Evolutionary conservation across 2,888 invertebrate genomes (phyloP), one percentile per base, ranked within the genome.

Genomic region (Omphaloscelis lunosa): DNA sequence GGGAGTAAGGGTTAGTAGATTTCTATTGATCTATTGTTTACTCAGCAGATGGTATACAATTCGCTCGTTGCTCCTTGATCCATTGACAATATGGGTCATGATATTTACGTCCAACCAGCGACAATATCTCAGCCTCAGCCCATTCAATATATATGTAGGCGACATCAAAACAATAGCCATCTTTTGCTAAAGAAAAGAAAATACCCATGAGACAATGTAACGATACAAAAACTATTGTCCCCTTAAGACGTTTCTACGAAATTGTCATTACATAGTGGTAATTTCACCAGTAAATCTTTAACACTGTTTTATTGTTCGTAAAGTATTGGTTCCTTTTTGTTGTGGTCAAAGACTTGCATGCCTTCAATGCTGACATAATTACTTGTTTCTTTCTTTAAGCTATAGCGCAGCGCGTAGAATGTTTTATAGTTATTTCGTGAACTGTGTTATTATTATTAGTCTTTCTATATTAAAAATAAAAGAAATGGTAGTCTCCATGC

Each of bases 1-100:
- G 93, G 93, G 91, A 89, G 92, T 93, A 96, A 95, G 96, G 96
- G 96, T 96, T 95, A 95, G 92, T 89, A 87, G 91, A 93, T 92
- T 93, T 93, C 89, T 92, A 90, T 93, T 89, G 86, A 79, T 80
- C 77, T 86, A 91, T 95, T 96, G 92, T 96, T 90, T 86, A 77
- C 82, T 77, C 78, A 89, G 92, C 95, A 94, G 94, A 96, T 93
- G 95, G 92, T 90, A 92, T 94, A 90, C 91, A 84, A 91, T 93
- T 94, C 86, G 90, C 92, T 93, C 87, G 91, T 92, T 94, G 93
- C 93, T 94, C 94, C 92, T 90, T 95, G 95, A 95, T 94, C 94
- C 90, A 80, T 86, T 84, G 83, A 95, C 93, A 94, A 95, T 94
- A 79, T 95, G 92, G 95, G 95, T 95, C 95, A 95, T 84, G 92